Evolutionary conservation across 1,140 invertebrate species (phyloP).

Genomic region (Drosophila trapezifrons): DNA sequence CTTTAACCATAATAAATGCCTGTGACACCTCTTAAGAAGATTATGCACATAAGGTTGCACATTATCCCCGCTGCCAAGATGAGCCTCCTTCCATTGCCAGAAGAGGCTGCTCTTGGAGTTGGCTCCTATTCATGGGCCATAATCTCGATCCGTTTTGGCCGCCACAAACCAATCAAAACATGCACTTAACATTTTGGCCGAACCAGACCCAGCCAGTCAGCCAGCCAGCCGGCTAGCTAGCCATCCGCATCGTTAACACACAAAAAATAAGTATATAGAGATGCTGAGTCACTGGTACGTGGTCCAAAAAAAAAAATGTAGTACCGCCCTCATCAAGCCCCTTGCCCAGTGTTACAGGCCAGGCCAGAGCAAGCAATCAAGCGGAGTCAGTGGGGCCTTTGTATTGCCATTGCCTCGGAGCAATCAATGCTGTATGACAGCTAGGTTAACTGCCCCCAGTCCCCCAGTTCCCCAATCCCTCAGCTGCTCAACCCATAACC

Average conservation of each 20-base stretch:
- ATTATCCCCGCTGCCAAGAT: constrained; percentile 47
- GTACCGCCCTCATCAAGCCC: constrained; percentile 41
- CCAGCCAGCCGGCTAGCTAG: constrained; percentile 15
- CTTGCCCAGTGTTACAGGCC: constrained; percentile 3
- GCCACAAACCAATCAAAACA: constrained; percentile 78
- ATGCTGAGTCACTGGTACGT: constrained; percentile 64
- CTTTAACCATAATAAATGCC: constrained; percentile 46
- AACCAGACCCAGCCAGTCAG: constrained; percentile 30
- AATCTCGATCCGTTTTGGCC: constrained; percentile 63
- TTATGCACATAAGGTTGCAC: constrained; percentile 62
- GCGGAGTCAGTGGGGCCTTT: constrained; percentile 52
- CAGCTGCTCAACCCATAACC: constrained; percentile 4
- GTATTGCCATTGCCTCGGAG: constrained; percentile 62
- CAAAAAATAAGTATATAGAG: constrained; percentile 29
- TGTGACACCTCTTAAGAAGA: constrained; percentile 61
- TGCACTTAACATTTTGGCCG: constrained; percentile 75
- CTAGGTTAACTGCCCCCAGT: constrained; percentile 70
- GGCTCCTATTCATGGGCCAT: constrained; percentile 51
- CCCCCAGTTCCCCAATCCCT: neutral
- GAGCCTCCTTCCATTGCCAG: constrained; percentile 1
- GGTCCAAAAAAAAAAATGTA: constrained; percentile 41
- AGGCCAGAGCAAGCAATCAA: constrained; percentile 56
- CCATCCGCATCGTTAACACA: constrained; percentile 58
- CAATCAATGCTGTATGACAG: constrained; percentile 82
- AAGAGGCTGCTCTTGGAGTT: constrained; percentile 1